Conservation (phyloP, 2,797 vertebrate genomes). For the Urosaurus nigricauda region DNA sequence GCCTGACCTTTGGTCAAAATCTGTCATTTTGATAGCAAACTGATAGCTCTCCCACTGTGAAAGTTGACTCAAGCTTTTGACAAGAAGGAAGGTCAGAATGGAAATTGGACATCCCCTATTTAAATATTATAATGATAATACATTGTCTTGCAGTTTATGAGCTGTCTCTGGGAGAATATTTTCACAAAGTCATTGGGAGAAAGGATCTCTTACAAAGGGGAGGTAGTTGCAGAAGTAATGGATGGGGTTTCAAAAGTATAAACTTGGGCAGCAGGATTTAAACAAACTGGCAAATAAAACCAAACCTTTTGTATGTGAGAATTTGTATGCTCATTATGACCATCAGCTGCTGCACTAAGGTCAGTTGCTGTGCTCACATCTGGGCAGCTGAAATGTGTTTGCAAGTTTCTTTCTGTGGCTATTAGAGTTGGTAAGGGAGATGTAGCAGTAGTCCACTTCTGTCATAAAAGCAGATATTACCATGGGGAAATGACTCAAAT, state of each 20-base stretch:
- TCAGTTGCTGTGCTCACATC: not conserved
- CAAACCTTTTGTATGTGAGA: not conserved
- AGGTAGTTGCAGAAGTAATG: not conserved
- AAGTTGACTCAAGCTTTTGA: conserved; percentile 49
- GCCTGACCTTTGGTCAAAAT: conserved; percentile 27
- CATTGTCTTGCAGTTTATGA: conserved; percentile 19
- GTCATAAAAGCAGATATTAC: not conserved
- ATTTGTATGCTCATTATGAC: not conserved
- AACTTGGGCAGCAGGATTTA: not conserved
- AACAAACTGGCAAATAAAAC: not conserved
- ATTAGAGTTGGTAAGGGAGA: not conserved
- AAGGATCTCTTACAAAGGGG: not conserved
- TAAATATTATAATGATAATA: not conserved
- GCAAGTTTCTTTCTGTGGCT: not conserved
- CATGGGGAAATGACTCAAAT: not conserved
- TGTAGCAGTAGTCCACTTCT: not conserved
- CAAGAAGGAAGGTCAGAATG: conserved; percentile 36
- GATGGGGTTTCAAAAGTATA: not conserved
- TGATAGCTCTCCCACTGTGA: conserved; percentile 53
- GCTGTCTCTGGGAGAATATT: not conserved
- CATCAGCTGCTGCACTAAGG: not conserved
- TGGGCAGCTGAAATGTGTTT: not conserved
- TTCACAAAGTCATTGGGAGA: conserved; percentile 1
- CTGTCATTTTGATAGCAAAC: conserved; percentile 46
- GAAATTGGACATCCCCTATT: conserved; percentile 13